Percentiles rank a stretch among this genome's conserved stretches.
Conservation (phyloP, 2,888 invertebrate species). For the Rhimphoctona megacephalus region DNA sequence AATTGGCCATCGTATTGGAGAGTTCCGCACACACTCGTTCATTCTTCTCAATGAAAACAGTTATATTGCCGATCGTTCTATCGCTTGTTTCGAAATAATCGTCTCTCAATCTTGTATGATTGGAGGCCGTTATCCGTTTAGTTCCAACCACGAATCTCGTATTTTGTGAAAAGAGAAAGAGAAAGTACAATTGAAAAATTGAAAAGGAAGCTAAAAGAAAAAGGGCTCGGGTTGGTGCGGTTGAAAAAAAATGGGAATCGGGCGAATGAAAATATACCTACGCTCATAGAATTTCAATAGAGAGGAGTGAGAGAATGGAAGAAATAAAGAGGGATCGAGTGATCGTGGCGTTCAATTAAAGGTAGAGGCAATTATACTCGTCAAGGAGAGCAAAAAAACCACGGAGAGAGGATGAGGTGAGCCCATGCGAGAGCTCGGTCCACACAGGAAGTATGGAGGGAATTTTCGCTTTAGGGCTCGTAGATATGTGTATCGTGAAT, state of each 20-base stretch:
- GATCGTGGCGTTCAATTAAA: slow-evolving; percentile 71
- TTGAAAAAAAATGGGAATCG: slow-evolving; percentile 46
- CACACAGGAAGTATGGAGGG: slow-evolving; percentile 38
- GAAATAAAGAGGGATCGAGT: slow-evolving; percentile 27
- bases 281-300: slow-evolving; percentile 60
- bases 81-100: slow-evolving; percentile 14
- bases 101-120: slow-evolving; percentile 7
- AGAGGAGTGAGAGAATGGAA: slow-evolving; percentile 22
- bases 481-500: slow-evolving; percentile 24
- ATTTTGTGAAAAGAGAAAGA: slow-evolving; percentile 37
- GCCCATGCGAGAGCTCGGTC: slow-evolving; percentile 20
- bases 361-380: slow-evolving; percentile 74
- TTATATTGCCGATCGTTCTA: slow-evolving; percentile 6
- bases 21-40: slow-evolving; percentile 11
- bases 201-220: slow-evolving; percentile 30
- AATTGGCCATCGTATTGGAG: slow-evolving; percentile 61
- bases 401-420: slow-evolving; percentile 33
- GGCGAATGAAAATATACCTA: slow-evolving; percentile 50
- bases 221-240: slow-evolving; percentile 37
- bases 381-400: slow-evolving; percentile 37
- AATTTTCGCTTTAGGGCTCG: slow-evolving; percentile 32
- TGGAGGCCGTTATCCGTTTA: slow-evolving; percentile 39
- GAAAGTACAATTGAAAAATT: slow-evolving; percentile 20
- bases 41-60: slow-evolving; percentile 37
- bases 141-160: slow-evolving; percentile 19